Evolutionary conservation across 2,888 invertebrate genomes (phyloP).

Genomic region (Drosophila siamana): DNA sequence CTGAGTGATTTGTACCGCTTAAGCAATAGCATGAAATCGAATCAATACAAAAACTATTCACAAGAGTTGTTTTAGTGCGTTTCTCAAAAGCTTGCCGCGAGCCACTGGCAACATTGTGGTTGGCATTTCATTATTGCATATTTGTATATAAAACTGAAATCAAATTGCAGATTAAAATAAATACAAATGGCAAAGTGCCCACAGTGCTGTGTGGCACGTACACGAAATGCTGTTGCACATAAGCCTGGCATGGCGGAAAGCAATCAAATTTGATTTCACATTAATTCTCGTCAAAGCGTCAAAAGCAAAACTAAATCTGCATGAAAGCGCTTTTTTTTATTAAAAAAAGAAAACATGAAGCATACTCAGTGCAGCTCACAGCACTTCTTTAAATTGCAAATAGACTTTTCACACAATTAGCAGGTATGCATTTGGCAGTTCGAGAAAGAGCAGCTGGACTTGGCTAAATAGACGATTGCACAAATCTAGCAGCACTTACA

Average conservation of each 20-base stretch:
- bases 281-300: constrained; percentile 17
- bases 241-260: constrained; percentile 16
- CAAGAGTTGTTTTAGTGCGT: background rate
- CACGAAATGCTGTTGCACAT: constrained; percentile 12
- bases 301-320: constrained; percentile 18
- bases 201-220: constrained; percentile 7
- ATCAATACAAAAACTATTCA: constrained; percentile 5
- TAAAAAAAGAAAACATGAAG: background rate
- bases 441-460: background rate
- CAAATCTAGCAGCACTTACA: constrained; percentile 4
- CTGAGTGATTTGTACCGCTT: constrained; percentile 1
- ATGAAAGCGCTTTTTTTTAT: constrained; percentile 3
- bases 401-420: background rate
- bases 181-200: constrained; percentile 46
- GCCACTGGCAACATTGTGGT: constrained; percentile 2
- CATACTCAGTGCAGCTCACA: no score
- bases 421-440: background rate
- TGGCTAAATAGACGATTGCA: background rate
- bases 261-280: constrained; percentile 37
- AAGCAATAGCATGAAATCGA: constrained; percentile 8
- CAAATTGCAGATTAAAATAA: constrained; percentile 55
- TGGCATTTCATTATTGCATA: constrained; percentile 37
- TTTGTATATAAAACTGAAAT: constrained; percentile 47
- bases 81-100: constrained; percentile 4
- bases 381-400: no score